Percentiles rank a stretch among this genome's conserved stretches.
Conservation (phyloP, 2,797 vertebrate genomes). For the Fringilla coelebs region DNA sequence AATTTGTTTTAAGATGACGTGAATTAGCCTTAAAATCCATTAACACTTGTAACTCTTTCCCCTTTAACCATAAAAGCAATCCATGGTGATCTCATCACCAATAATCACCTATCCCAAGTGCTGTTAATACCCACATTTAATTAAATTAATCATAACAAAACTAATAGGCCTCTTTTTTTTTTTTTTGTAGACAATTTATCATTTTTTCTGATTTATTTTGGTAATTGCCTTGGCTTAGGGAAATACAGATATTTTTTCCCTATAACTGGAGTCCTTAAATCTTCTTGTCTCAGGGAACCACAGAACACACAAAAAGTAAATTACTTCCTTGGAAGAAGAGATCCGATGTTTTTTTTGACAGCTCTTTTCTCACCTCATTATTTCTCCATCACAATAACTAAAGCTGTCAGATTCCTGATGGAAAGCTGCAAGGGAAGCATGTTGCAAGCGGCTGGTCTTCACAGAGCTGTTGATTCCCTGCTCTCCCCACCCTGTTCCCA, state of each 20-base stretch:
- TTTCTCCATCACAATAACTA: constrained; percentile 48
- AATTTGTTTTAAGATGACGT: not conserved
- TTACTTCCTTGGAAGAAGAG: not conserved
- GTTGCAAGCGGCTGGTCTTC: constrained; percentile 32
- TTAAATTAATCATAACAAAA: not conserved
- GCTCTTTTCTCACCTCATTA: constrained; percentile 54
- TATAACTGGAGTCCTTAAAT: not conserved
- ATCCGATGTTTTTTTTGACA: constrained; percentile 1
- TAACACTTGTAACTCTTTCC: not conserved
- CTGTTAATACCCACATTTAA: not conserved
- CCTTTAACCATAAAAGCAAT: not conserved
- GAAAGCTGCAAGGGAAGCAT: constrained; percentile 36
- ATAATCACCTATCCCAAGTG: not conserved
- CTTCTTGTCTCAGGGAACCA: not conserved
- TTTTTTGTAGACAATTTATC: not conserved
- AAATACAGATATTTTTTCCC: not conserved
- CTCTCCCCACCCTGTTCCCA: not conserved
- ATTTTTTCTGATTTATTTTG: not conserved
- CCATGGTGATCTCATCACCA: not conserved
- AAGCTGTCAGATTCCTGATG: constrained; percentile 28
- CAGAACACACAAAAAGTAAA: constrained; percentile 4
- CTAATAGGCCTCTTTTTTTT: fast-evolving
- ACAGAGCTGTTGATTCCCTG: not conserved
- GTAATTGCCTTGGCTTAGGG: not conserved
- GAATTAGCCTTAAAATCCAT: not conserved